Conservation (phyloP, 2,888 invertebrate genomes). For the Drosophila fulvimacula region DNA sequence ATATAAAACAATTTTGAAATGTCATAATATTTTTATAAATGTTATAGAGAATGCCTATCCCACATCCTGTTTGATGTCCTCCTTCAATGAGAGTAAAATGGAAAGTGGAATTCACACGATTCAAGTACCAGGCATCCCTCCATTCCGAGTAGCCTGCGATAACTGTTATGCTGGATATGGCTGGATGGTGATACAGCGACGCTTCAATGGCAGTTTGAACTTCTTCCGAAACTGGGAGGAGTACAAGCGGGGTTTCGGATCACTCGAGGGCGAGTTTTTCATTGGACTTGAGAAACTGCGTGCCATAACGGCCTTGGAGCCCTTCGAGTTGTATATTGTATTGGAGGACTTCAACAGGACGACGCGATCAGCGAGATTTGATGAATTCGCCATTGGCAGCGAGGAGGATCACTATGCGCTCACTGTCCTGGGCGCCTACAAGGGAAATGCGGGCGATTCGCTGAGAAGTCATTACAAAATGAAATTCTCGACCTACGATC, state of each 20-base stretch:
- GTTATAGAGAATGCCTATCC: constrained; percentile 16
- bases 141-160: constrained; percentile 59
- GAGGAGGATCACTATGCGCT: constrained; percentile 88
- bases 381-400: constrained; percentile 88
- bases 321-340: constrained; percentile 87
- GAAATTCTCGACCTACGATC: constrained; percentile 89
- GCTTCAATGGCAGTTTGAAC: constrained; percentile 88
- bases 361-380: constrained; percentile 87
- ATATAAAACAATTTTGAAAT: too few relatives aligned
- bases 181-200: constrained; percentile 89
- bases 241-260: constrained; percentile 89
- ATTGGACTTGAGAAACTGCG: constrained; percentile 89
- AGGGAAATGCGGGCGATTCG: constrained; percentile 89
- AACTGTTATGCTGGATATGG: constrained; percentile 85
- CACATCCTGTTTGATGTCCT: constrained; percentile 52
- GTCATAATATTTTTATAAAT: background rate
- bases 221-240: constrained; percentile 88
- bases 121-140: constrained; percentile 80
- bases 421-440: constrained; percentile 88
- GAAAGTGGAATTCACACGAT: constrained; percentile 40
- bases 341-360: constrained; percentile 87
- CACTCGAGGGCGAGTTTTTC: constrained; percentile 89
- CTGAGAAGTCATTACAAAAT: constrained; percentile 88
- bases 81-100: constrained; percentile 27
- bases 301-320: constrained; percentile 82